Percentiles rank a stretch among this genome's conserved stretches.
phyloP scores from a whole-genome alignment of 2,888 invertebrate species.

The Lasioglossum leucozonium region DNA sequence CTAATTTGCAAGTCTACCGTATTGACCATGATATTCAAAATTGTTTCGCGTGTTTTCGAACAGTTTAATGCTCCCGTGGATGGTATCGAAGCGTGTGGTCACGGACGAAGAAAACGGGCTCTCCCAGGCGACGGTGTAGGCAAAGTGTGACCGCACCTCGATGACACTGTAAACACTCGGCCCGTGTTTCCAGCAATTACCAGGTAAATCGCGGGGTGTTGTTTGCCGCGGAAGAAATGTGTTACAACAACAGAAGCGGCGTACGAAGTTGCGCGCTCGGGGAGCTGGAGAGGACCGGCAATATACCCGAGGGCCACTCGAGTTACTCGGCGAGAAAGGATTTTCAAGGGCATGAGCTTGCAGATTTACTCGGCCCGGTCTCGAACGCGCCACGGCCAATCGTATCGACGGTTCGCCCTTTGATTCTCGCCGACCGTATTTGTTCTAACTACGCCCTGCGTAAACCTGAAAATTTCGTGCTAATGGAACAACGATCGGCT shows the following conservation, averaged over 20 bases:
- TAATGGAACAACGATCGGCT: slow-evolving; percentile 57
- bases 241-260: slow-evolving; percentile 73
- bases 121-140: slow-evolving; percentile 57
- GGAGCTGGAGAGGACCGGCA: slow-evolving; percentile 27
- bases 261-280: slow-evolving; percentile 12
- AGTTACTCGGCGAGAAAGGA: slow-evolving; percentile 62
- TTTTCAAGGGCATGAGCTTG: slow-evolving; percentile 72
- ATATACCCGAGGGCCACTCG: slow-evolving; percentile 41
- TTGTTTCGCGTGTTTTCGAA: slow-evolving; percentile 13
- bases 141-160: slow-evolving; percentile 71
- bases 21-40: not conserved
- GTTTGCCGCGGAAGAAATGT: slow-evolving; percentile 76
- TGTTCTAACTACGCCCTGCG: slow-evolving; percentile 43
- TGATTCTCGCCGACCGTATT: slow-evolving; percentile 63
- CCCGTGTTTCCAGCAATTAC: slow-evolving; percentile 81
- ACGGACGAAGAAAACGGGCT: slow-evolving; percentile 54
- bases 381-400: slow-evolving; percentile 59
- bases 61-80: slow-evolving; percentile 8
- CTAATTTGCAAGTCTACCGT: not conserved
- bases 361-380: slow-evolving; percentile 63
- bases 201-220: slow-evolving; percentile 71
- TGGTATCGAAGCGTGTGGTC: slow-evolving; percentile 43
- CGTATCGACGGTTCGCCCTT: slow-evolving; percentile 57
- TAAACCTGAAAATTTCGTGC: slow-evolving; percentile 44
- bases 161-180: slow-evolving; percentile 81